Evolutionary conservation across 2,888 invertebrate species (phyloP), one percentile per base, ranked within the genome.

Genomic region (Agrochola macilenta): DNA sequence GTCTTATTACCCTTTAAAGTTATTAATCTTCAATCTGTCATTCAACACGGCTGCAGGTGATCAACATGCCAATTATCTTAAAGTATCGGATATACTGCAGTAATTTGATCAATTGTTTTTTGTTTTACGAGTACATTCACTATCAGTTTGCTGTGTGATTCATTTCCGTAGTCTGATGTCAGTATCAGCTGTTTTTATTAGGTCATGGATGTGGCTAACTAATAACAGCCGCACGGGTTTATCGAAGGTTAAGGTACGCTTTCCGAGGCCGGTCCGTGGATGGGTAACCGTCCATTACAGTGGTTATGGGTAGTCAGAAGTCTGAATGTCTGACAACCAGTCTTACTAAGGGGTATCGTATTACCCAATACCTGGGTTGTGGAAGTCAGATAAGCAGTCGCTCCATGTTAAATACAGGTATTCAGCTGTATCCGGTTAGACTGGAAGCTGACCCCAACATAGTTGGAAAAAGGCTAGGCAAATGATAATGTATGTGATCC

Each of bases 31-130:
- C 26, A 49, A 64, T 20, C 66, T 84, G 82, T 58, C 80, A 80
- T n/a, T 73, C 63, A 58, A 57, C 39, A 39, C 4, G 26, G 30
- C n/a, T 58, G 30, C 71, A 81, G 76, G 71, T 76, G 64, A 78
- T 65, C 78, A 69, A 81, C 57, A 49, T 46, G 78, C 63, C 86
- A 85, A 83, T 85, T 81, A 85, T 12, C 43, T 49, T 54, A 26
- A 70, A 75, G 76, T 86, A 78, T 85, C 76, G 65, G 43, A 35
- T 85, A 20, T 52, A 81, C 52, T 65, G 63, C 74, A 43, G 85
- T 76, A 74, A 86, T 81, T 57, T 74, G 74, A 85, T 81, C 76
- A 72, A 43, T 63, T 73, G 76, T 70, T 73, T 80, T 83, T 84
- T 73, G n/a, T 80, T 66, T 70, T 35, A 52, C n/a, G n/a, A n/a